Percentiles rank a stretch among this genome's conserved stretches.
These are phyloP conservation scores for Lasioglossum marginatum DNA, from an alignment of 2,888 invertebrate genomes.

Conservation along the genomic window DNA sequence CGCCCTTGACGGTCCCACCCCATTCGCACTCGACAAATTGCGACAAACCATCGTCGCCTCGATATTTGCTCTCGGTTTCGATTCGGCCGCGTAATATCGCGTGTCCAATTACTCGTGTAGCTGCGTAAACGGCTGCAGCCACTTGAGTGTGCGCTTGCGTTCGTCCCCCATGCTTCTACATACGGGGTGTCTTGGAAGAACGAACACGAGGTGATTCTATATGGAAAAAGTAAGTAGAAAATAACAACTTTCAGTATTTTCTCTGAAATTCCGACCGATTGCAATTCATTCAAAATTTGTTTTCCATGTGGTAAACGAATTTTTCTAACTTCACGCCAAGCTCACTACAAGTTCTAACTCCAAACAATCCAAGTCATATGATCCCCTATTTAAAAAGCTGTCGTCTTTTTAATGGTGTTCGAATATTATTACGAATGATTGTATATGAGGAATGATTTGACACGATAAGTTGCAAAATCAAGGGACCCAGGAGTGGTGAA, in stretches of 20 bases:
- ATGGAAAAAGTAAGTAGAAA: too few relatives aligned
- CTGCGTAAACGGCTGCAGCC: constrained; percentile 2
- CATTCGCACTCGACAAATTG: constrained; percentile 3
- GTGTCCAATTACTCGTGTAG: constrained; percentile 22
- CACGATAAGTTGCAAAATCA: background rate
- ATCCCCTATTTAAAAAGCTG: too few relatives aligned
- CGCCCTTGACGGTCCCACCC: background rate
- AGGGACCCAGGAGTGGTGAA: background rate
- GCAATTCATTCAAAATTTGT: too few relatives aligned
- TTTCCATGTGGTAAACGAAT: too few relatives aligned
- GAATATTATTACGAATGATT: too few relatives aligned
- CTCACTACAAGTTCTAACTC: too few relatives aligned
- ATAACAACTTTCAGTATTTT: too few relatives aligned
- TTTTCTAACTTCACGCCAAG: too few relatives aligned
- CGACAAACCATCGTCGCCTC: constrained; percentile 11
- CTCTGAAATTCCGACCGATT: too few relatives aligned
- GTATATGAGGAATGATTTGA: too few relatives aligned
- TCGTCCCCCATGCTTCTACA: background rate
- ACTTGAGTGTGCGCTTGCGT: background rate
- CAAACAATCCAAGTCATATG: too few relatives aligned
- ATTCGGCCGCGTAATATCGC: constrained; percentile 19
- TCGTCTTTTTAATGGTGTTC: too few relatives aligned
- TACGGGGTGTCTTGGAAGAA: background rate
- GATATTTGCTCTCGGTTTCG: constrained; percentile 15
- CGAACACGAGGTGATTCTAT: background rate